Evolutionary conservation across 2,888 invertebrate genomes (phyloP).

Genomic region (Erpobdella octoculata): DNA sequence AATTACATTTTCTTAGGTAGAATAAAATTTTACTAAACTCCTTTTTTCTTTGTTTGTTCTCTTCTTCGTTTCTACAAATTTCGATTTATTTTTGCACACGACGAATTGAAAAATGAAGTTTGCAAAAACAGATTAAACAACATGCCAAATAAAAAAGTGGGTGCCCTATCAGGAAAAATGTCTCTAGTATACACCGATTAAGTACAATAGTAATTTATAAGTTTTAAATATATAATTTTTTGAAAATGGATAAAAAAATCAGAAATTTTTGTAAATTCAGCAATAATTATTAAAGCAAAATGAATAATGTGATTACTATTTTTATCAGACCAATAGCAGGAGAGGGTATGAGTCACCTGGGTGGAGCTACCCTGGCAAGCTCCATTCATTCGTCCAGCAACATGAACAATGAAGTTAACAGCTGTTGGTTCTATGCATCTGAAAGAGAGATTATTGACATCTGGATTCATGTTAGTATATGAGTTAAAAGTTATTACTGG

Average conservation of each 20-base stretch:
- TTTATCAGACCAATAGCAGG: not conserved
- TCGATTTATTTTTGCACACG: no score
- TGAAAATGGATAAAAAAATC: no score
- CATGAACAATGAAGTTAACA: not conserved
- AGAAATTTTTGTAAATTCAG: no score
- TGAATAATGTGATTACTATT: no score
- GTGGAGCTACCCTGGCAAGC: not conserved
- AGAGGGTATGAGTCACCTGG: not conserved
- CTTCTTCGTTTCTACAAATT: no score
- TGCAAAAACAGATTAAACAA: no score
- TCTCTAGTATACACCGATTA: not conserved
- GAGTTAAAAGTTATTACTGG: not conserved
- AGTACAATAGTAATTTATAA: not conserved
- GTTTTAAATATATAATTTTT: no score
- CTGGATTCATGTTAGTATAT: not conserved
- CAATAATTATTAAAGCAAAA: not conserved
- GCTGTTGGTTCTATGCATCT: not conserved
- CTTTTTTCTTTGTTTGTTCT: no score
- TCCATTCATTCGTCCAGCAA: not conserved
- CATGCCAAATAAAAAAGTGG: not conserved
- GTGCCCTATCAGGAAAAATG: not conserved
- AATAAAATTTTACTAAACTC: no score
- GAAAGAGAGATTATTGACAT: not conserved
- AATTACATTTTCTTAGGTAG: no score
- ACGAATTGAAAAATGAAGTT: no score